phyloP scores from a whole-genome alignment of 2,113 vertebrate genomes.

The Stegastes partitus region DNA sequence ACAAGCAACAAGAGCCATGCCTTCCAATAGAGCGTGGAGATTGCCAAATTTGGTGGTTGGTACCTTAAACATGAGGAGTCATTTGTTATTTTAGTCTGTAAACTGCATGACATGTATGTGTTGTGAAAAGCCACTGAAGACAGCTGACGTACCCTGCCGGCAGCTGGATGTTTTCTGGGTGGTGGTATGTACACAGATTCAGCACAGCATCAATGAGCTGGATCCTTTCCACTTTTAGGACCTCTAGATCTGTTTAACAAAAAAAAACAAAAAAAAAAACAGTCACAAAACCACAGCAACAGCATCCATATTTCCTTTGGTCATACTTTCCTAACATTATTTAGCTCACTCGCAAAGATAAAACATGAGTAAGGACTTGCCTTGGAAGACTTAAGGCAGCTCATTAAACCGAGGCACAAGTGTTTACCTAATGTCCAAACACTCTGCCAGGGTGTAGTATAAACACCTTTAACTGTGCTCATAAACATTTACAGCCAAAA shows the following conservation, averaged over 20 bases:
- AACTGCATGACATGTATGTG: neutral
- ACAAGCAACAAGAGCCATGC: conserved; percentile 97
- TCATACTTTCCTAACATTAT: conserved; percentile 7
- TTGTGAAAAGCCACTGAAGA: conserved; percentile 33
- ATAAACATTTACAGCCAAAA: conserved; percentile 19
- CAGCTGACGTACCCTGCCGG: conserved; percentile 89
- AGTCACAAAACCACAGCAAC: conserved; percentile 8
- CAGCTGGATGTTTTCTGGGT: conserved; percentile 98
- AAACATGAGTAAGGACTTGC: conserved; percentile 3
- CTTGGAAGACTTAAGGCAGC: neutral
- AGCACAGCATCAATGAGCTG: conserved; percentile 97
- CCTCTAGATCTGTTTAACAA: conserved; percentile 90
- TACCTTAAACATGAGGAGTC: conserved; percentile 85
- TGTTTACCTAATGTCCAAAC: conserved; percentile 59
- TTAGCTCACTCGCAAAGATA: neutral
- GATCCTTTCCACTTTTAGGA: conserved; percentile 94
- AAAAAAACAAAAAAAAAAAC: too few relatives aligned
- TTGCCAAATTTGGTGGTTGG: conserved; percentile 95
- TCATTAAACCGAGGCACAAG: conserved; percentile 33
- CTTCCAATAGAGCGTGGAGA: conserved; percentile 98
- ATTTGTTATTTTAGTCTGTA: conserved; percentile 29
- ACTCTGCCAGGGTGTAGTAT: conserved; percentile 17
- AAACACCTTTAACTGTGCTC: conserved; percentile 24
- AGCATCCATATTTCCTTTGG: neutral
- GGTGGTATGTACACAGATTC: conserved; percentile 98